These are phyloP conservation scores for Heliocidaris erythrogramma DNA, from an alignment of 35 echinoderm and acorn worm genomes.

Conservation along the genomic window DNA sequence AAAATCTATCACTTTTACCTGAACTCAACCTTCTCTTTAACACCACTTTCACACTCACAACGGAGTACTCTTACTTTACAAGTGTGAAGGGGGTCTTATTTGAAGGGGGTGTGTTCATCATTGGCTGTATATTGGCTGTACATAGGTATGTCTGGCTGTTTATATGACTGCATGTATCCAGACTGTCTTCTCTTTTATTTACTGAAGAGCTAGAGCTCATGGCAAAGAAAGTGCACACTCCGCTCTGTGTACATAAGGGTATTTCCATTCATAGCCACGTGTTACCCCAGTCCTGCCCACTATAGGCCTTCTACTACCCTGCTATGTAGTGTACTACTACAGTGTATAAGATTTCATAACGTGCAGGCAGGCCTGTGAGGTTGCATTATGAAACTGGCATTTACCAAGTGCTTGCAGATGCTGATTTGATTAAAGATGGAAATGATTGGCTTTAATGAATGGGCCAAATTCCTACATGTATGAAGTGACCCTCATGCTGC, in stretches of 20 bases:
- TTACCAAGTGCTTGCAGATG: not conserved
- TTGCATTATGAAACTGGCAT: not conserved
- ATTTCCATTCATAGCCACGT: not conserved
- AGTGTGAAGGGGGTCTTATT: not conserved
- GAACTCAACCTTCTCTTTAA: not conserved
- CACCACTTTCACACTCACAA: not conserved
- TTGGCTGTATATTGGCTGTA: not conserved
- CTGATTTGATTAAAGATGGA: constrained; percentile 17
- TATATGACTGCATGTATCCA: not conserved
- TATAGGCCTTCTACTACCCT: not conserved
- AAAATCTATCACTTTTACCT: too few relatives aligned
- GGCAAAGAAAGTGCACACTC: not conserved
- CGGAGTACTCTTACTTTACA: not conserved
- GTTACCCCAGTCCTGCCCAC: not conserved
- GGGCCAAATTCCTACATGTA: not conserved
- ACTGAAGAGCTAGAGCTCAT: not conserved
- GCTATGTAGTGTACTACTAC: too few relatives aligned
- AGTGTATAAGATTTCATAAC: not conserved
- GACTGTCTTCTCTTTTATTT: not conserved
- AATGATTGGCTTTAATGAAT: not conserved
- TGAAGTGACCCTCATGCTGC: not conserved
- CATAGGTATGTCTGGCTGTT: not conserved
- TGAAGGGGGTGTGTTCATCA: not conserved
- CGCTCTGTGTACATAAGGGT: not conserved
- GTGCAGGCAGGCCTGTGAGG: not conserved